Conservation (phyloP, 2,888 invertebrate genomes). For the Cephus pygmeus region DNA sequence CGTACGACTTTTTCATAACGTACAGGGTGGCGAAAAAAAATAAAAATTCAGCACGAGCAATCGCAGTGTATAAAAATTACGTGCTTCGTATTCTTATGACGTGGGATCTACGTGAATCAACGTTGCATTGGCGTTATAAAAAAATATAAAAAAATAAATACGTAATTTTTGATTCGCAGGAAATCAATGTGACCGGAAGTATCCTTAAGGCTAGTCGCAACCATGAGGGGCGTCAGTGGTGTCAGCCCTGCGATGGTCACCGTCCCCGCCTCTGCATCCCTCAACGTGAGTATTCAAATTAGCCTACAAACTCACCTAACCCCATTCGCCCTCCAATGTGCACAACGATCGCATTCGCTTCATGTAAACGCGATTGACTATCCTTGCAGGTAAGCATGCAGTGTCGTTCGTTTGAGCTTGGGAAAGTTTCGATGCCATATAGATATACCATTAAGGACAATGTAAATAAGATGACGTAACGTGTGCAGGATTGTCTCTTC, state of each 20-base stretch:
- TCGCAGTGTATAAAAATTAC: too few relatives aligned
- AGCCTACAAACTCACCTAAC: slow-evolving; percentile 21
- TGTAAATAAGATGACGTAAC: neutral
- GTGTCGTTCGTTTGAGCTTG: neutral
- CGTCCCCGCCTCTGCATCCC: slow-evolving; percentile 53
- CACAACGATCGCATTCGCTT: neutral
- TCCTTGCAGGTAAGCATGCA: neutral
- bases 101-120: too few relatives aligned
- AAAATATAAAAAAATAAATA: too few relatives aligned
- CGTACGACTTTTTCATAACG: neutral
- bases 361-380: neutral
- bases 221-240: slow-evolving; percentile 51
- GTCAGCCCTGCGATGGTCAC: slow-evolving; percentile 50
- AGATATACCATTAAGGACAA: neutral
- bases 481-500: neutral
- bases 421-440: neutral
- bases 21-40: neutral
- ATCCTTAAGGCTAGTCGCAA: slow-evolving; percentile 3
- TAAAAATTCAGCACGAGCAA: too few relatives aligned
- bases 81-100: too few relatives aligned
- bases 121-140: too few relatives aligned
- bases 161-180: neutral
- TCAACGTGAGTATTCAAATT: slow-evolving; percentile 48
- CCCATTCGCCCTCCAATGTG: slow-evolving; percentile 24
- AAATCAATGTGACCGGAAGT: neutral